These are phyloP conservation scores for Mythimna impura DNA, from an alignment of 2,888 invertebrate species.

Conservation along the genomic window DNA sequence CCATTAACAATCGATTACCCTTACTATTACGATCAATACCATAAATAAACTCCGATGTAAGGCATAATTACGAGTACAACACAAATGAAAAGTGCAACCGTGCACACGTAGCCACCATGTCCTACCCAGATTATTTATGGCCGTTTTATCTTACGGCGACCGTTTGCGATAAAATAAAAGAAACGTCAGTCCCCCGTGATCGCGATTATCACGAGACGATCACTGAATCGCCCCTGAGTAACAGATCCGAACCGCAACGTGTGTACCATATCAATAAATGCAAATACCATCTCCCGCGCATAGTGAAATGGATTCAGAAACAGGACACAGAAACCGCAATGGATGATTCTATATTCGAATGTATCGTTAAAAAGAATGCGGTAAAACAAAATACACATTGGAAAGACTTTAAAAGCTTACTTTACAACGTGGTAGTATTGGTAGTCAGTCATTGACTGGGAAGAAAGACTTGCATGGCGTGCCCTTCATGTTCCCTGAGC, in stretches of 20 bases:
- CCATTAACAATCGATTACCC: conserved; percentile 81
- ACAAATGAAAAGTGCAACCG: conserved; percentile 86
- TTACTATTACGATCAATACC: conserved; percentile 70
- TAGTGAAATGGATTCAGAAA: not conserved
- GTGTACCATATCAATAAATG: conserved; percentile 43
- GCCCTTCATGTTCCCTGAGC: conserved; percentile 74
- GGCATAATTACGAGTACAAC: conserved; percentile 86
- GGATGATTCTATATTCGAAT: conserved; percentile 43
- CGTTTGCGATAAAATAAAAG: conserved; percentile 88
- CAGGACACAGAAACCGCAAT: conserved; percentile 63
- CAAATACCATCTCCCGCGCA: conserved; percentile 62
- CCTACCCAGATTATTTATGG: conserved; percentile 87
- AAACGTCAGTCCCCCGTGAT: conserved; percentile 86
- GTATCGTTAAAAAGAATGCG: conserved; percentile 63
- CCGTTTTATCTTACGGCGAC: conserved; percentile 86
- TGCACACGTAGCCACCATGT: conserved; percentile 82
- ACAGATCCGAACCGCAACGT: conserved; percentile 64
- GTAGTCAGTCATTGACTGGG: conserved; percentile 84
- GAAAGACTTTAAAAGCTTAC: conserved; percentile 80
- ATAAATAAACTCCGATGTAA: conserved; percentile 80
- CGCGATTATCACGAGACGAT: conserved; percentile 88
- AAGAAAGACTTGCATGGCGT: conserved; percentile 80
- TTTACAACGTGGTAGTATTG: conserved; percentile 80
- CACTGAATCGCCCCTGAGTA: conserved; percentile 81
- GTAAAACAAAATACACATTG: conserved; percentile 82